Conservation (phyloP, 2,888 invertebrate genomes). For the Dryococelus australis region DNA sequence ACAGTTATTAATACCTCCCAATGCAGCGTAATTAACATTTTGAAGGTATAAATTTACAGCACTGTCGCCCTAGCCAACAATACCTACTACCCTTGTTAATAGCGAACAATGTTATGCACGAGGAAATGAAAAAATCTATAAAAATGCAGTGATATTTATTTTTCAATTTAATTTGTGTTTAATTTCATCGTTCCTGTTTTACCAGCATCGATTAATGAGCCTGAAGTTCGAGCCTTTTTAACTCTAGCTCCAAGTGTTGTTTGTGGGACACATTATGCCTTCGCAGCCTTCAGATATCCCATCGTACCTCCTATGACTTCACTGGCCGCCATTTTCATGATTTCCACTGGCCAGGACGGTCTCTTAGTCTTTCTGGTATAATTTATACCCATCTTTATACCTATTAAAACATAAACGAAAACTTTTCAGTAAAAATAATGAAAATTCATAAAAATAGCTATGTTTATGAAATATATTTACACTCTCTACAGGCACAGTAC, state of each 20-base stretch:
- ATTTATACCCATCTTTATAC: neutral
- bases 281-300: neutral
- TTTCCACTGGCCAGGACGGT: neutral
- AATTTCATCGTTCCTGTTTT: neutral
- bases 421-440: neutral
- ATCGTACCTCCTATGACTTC: neutral
- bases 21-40: no score
- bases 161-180: neutral
- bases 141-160: neutral
- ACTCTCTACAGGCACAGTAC: neutral
- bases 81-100: neutral
- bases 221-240: neutral
- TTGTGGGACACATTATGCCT: neutral
- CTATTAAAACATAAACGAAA: neutral
- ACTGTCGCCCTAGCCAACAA: neutral
- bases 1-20: no score
- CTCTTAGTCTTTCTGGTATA: conserved; percentile 8
- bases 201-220: neutral
- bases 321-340: neutral
- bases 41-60: no score
- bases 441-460: neutral
- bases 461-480: neutral
- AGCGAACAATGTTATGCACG: neutral
- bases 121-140: neutral
- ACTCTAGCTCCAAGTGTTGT: neutral